Conservation (phyloP, 2,797 vertebrate genomes). For the Halcyon smyrnensis region DNA sequence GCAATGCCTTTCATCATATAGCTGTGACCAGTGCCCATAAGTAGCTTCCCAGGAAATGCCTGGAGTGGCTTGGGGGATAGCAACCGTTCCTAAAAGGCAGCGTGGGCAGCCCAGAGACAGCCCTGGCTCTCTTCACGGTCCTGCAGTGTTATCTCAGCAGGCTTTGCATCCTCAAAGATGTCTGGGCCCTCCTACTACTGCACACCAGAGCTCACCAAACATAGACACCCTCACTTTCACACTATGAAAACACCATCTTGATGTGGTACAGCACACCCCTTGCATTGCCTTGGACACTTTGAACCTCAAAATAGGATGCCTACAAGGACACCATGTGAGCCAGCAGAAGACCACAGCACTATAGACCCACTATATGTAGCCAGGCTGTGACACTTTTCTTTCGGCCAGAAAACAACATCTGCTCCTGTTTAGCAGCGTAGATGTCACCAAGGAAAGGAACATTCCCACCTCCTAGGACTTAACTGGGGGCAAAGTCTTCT, state of each 20-base stretch:
- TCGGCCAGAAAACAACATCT: not conserved
- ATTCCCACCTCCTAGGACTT: not conserved
- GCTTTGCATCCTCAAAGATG: not conserved
- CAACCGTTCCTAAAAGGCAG: not conserved
- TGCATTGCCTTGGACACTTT: not conserved
- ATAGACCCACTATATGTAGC: accelerated
- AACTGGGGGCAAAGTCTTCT: not conserved
- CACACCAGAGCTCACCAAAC: not conserved
- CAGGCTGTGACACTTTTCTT: not conserved
- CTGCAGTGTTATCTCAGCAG: not conserved
- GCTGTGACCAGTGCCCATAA: not conserved
- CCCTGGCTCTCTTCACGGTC: not conserved
- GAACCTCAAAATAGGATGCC: not conserved
- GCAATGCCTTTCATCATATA: not conserved
- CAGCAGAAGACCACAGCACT: not conserved
- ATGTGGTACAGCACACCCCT: not conserved
- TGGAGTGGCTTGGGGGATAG: not conserved
- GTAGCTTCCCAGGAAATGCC: not conserved
- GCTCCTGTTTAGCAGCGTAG: not conserved
- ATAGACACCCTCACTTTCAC: not conserved
- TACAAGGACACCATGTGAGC: not conserved
- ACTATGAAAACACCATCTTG: not conserved
- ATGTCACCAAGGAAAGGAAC: not conserved
- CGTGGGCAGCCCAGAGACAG: not conserved
- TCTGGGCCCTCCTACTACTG: not conserved